Conservation (phyloP, 1,140 invertebrate genomes). For the Metopolophium dirhodum region DNA sequence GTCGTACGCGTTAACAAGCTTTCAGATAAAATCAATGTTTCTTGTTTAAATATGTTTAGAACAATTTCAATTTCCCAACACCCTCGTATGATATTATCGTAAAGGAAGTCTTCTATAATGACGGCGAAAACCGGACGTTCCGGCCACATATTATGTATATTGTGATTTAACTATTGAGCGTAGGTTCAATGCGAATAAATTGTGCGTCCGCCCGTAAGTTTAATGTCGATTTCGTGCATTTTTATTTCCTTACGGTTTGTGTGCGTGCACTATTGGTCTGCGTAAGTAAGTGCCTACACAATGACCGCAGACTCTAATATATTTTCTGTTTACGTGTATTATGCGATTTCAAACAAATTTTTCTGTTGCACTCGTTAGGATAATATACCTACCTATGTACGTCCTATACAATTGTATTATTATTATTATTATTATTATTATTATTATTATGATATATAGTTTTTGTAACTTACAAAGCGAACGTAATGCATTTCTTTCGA, state of each 20-base stretch:
- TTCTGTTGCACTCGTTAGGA: not conserved
- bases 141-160: not conserved
- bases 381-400: not conserved
- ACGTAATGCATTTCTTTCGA: not conserved
- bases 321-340: not conserved
- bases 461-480: not conserved
- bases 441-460: conserved; percentile 13
- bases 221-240: not conserved
- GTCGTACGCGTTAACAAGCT: not conserved
- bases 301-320: too few relatives aligned
- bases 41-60: not conserved
- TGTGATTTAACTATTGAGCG: not conserved
- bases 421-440: not conserved
- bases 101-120: not conserved
- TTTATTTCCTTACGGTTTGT: not conserved
- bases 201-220: not conserved
- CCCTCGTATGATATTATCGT: not conserved
- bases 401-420: not conserved
- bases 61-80: not conserved
- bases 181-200: not conserved
- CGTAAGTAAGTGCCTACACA: not conserved
- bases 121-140: not conserved
- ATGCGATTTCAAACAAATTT: not conserved
- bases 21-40: not conserved
- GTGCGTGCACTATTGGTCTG: not conserved